phyloP scores from a whole-genome alignment of 53 echinoderm and acorn worm genomes.

The Stichopus horrens region DNA sequence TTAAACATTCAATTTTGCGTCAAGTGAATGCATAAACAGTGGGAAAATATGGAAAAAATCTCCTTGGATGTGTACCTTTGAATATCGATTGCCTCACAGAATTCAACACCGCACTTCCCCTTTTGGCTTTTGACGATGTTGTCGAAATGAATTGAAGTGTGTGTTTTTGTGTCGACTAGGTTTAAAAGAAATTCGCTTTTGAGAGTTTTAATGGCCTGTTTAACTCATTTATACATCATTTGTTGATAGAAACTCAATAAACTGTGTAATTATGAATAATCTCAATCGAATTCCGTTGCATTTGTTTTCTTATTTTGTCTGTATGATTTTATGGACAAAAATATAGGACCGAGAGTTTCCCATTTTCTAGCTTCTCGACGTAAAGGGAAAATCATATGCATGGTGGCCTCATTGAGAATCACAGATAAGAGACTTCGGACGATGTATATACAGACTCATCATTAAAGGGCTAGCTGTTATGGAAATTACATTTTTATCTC shows the following conservation, averaged over 20 bases:
- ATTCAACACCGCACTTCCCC: conserved; percentile 2
- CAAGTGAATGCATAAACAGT: not conserved
- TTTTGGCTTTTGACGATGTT: conserved; percentile 3
- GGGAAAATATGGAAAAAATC: not conserved
- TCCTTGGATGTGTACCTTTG: conserved; percentile 6
- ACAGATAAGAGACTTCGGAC: no score
- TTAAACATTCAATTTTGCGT: not conserved
- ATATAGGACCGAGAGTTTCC: no score
- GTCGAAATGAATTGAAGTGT: not conserved
- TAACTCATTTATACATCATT: not conserved
- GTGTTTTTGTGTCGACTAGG: not conserved
- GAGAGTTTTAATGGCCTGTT: not conserved
- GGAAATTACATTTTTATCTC: no score
- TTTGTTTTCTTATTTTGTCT: no score
- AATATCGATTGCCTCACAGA: not conserved
- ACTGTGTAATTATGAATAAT: not conserved
- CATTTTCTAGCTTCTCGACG: no score
- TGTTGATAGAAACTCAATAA: conserved; percentile 5
- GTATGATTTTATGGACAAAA: no score
- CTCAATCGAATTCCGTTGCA: not conserved
- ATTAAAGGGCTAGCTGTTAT: no score
- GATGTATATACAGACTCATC: no score
- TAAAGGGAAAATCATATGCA: no score
- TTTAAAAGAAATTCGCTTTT: not conserved
- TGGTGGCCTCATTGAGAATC: no score